Evolutionary conservation across 2,888 invertebrate species (phyloP).

Genomic region (Anthophora plumipes): DNA sequence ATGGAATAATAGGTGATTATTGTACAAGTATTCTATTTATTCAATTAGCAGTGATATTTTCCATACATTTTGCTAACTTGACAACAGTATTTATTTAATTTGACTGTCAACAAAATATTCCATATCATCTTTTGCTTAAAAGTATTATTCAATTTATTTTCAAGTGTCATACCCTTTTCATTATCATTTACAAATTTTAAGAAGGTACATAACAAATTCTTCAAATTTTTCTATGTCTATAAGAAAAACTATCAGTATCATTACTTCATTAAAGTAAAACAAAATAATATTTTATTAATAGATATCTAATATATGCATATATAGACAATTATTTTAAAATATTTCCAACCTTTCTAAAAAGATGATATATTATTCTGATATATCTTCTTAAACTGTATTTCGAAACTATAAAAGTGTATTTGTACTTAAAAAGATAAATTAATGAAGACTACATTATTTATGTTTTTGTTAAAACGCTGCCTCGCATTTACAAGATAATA

Average conservation of each 20-base stretch:
- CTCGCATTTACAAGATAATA: slow-evolving; percentile 63
- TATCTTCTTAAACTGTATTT: slow-evolving; percentile 26
- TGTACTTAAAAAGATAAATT: slow-evolving; percentile 72
- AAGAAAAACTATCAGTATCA: slow-evolving; percentile 2
- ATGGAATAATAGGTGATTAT: slow-evolving; percentile 57
- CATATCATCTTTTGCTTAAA: slow-evolving; percentile 65
- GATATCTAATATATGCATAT: slow-evolving; percentile 5
- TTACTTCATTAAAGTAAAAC: slow-evolving; percentile 27
- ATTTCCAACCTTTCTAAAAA: slow-evolving; percentile 24
- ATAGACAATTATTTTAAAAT: slow-evolving; percentile 27
- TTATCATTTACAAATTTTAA: not conserved
- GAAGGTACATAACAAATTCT: slow-evolving; percentile 7
- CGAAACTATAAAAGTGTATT: slow-evolving; percentile 48
- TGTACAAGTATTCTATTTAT: slow-evolving; percentile 72
- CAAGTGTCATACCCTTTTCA: slow-evolving; percentile 22
- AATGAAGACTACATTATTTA: slow-evolving; percentile 49
- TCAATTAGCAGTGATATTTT: slow-evolving; percentile 65
- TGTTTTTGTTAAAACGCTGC: slow-evolving; percentile 68
- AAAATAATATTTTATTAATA: slow-evolving; percentile 33
- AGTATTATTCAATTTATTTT: slow-evolving; percentile 28
- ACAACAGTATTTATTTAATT: slow-evolving; percentile 63
- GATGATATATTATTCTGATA: slow-evolving; percentile 28
- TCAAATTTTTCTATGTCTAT: slow-evolving; percentile 11
- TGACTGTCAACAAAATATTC: slow-evolving; percentile 70
- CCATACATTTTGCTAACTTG: slow-evolving; percentile 57